phyloP scores from a whole-genome alignment of 2,888 invertebrate species.

The Stenchaetothrips biformis region DNA sequence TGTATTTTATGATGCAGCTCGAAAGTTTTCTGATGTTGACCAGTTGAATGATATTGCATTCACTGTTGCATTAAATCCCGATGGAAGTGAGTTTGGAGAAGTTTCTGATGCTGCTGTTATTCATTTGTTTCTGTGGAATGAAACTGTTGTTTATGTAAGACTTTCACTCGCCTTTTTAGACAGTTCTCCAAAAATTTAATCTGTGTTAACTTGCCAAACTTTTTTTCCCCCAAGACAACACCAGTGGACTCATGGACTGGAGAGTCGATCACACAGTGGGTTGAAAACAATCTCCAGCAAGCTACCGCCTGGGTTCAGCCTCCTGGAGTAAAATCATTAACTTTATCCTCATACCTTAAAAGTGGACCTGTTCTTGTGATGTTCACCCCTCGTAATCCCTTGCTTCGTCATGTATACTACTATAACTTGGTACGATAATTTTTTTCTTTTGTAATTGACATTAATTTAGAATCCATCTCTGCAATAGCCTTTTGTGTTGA shows the following conservation, averaged over 20 bases:
- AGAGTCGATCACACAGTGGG: constrained; percentile 36
- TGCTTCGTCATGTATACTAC: constrained; percentile 59
- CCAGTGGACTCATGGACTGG: constrained; percentile 30
- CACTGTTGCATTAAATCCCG: constrained; percentile 62
- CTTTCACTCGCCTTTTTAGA: not conserved
- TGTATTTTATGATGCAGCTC: constrained; percentile 67
- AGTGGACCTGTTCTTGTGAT: constrained; percentile 68
- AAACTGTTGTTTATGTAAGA: constrained; percentile 55
- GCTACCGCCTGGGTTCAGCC: constrained; percentile 65
- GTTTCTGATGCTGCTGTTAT: constrained; percentile 50
- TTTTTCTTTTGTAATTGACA: not conserved
- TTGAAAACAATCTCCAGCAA: constrained; percentile 49
- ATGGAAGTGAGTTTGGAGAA: constrained; percentile 50
- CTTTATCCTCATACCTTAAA: constrained; percentile 61
- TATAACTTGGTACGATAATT: constrained; percentile 60
- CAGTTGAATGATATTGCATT: constrained; percentile 69
- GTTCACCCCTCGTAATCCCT: constrained; percentile 73
- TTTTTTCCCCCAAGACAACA: not conserved
- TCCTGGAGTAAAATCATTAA: constrained; percentile 63
- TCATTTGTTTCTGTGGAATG: constrained; percentile 64
- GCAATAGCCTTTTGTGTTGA: not conserved
- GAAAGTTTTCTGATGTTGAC: constrained; percentile 70
- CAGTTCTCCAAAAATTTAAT: not conserved
- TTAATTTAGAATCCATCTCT: not conserved
- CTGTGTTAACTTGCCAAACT: not conserved